Percentiles rank a stretch among this genome's conserved stretches.
phyloP scores from a whole-genome alignment of 1,140 invertebrate genomes.

The Micrasema longulum region DNA sequence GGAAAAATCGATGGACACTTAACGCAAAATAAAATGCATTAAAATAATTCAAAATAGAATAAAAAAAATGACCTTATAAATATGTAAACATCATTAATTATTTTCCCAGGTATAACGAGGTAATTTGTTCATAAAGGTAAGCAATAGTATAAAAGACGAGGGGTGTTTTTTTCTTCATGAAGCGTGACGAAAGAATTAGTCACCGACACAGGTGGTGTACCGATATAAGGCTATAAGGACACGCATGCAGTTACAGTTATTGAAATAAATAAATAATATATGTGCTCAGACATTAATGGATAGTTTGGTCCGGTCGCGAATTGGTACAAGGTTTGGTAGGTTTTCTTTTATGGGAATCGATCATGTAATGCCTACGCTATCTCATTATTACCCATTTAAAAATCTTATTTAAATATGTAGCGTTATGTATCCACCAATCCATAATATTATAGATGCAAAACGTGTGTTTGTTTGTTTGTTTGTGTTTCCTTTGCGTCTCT shows the following conservation, averaged over 20 bases:
- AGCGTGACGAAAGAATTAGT: background rate
- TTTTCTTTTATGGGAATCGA: constrained; percentile 3
- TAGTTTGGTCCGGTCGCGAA: constrained; percentile 14
- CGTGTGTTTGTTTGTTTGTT: no score
- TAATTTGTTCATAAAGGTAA: background rate
- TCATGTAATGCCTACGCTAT: background rate
- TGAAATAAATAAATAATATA: constrained; percentile 10
- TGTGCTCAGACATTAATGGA: background rate
- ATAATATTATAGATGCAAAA: background rate
- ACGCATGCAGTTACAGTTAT: constrained; percentile 12
- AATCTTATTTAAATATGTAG: background rate
- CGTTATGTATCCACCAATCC: no score
- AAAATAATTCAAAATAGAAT: background rate
- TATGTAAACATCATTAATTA: background rate
- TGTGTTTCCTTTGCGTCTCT: no score
- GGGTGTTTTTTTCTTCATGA: background rate
- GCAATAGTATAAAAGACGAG: background rate
- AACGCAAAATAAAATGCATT: background rate
- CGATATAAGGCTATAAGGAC: background rate
- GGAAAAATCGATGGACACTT: background rate
- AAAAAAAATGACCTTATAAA: background rate
- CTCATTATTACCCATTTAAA: background rate
- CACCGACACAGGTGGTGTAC: constrained; percentile 4
- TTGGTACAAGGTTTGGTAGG: constrained; percentile 23
- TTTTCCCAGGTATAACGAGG: background rate